Evolutionary conservation across 2,888 invertebrate genomes (phyloP), one percentile per base, ranked within the genome.

Genomic region (Conistra vaccinii): DNA sequence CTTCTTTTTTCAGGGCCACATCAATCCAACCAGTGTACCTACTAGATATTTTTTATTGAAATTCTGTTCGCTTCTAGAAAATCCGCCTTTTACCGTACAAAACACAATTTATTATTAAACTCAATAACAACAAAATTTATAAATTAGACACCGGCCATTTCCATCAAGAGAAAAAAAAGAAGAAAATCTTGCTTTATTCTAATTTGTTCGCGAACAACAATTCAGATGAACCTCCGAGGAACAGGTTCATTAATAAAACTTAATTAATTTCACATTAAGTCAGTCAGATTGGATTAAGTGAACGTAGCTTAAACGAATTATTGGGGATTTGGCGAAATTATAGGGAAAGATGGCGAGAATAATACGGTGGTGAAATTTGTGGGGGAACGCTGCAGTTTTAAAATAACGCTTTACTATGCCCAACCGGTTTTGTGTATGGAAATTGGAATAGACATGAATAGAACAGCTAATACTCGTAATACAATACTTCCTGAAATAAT

Each of bases 201-300:
- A 81, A 81, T 76, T 87, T 81, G 69, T 67, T 76, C 75, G 63
- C 69, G 67, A 84, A 73, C 77, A 84, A 84, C 87, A 84, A 85
- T 87, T 80, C 83, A 76, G 85, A 62, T 32, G 69, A 78, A 83
- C 73, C 75, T 70, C 71, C 66, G 32, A 83, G 81, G 86, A 86
- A 88, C 89, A 88, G 90, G 92, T 93, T 93, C 92, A 94, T 95
- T 94, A 94, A 94, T 94, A 91, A 92, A 93, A 94, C 91, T 94
- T 95, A 95, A 95, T 95, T 95, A 94, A 94, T 92, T 93, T 91
- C 91, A 92, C 93, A 94, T 95, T 95, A 93, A 94, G 92, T 90
- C 91, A 93, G 93, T 93, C 94, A 91, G 93, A 90, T 89, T 87
- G 93, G 94, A 94, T 95, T 95, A 94, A 91, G 92, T 90, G 90